Evolutionary conservation across 2,888 invertebrate species (phyloP).

Genomic region (Lasius platythorax): DNA sequence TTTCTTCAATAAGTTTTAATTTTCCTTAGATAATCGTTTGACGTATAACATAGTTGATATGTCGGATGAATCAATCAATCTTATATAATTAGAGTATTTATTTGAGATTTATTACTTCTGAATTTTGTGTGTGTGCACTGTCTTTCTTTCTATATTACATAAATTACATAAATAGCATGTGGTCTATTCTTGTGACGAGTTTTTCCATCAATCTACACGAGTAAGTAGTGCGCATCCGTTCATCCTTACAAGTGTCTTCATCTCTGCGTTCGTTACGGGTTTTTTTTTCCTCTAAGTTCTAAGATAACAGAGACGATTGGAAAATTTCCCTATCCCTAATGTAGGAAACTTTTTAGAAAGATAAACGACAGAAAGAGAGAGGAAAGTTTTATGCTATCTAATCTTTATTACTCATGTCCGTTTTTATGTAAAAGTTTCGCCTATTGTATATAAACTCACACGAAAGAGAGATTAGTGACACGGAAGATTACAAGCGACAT

Average conservation of each 20-base stretch:
- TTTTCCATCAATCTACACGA: not conserved
- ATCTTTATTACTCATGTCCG: not conserved
- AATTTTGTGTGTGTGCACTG: not conserved
- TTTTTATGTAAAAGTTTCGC: not conserved
- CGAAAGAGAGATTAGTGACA: slow-evolving; percentile 50
- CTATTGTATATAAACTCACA: not conserved
- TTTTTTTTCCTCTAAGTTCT: not conserved
- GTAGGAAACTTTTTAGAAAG: not conserved
- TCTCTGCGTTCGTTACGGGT: not conserved
- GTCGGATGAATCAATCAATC: not conserved
- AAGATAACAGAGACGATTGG: not conserved
- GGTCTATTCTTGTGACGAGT: not conserved
- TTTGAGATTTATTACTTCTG: not conserved
- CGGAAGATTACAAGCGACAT: slow-evolving; percentile 58
- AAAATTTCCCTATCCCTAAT: not conserved
- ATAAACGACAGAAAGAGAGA: not conserved
- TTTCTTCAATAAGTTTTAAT: slow-evolving; percentile 7
- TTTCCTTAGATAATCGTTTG: not conserved
- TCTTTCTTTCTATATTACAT: not conserved
- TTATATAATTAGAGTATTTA: not conserved
- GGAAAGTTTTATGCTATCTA: not conserved
- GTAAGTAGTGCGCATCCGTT: not conserved
- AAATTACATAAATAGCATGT: not conserved
- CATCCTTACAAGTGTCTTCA: too few relatives aligned
- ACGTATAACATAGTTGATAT: not conserved